Base-by-base conservation (phyloP, 2,113 vertebrate species). In the Ptychochromis oligacanthus region DNA sequence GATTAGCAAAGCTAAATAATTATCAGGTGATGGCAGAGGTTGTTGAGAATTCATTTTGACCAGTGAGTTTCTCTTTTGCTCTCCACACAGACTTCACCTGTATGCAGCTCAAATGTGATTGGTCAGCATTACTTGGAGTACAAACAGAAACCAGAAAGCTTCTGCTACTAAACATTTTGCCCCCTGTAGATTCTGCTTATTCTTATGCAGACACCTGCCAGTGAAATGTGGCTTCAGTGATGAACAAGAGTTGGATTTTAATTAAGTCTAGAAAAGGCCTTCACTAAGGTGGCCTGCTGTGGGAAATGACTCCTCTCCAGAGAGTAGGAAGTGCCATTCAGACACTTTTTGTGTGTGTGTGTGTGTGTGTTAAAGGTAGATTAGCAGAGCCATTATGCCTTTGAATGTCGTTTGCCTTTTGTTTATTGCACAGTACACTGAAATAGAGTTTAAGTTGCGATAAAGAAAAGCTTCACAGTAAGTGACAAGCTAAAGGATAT, bases 241-340 rank as follows among this genome's bases (percentile, higher is more conserved):
- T 79, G 70, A 85, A 60, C 13, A 79, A 18, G 57, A 22, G 65
- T 64, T 82, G 65, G 43, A 83, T 90, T 90, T 87, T 89, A 90
- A 86, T 88, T 89, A 91, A 92, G 74, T 77, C 80, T 65, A 59
- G 81, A 57, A 75, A 76, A 59, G 64, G 58, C 77, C 46, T 86
- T 76, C 14, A 1, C 61, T 46, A 74, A 75, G 82, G 83, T 87
- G 64, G 77, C 65, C 46, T 58, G 61, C 77, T 58, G 34, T 84
- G 80, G 81, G 87, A 90, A 81, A 40, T 58, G 22, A 59, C 28
- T 78, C 17, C 28, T 79, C 75, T 85, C 77, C 60, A 52, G 81
- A 78, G 78, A 87, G 46, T 57, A 79, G 46, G 18, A 61, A 12
- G 20, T 62, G 59, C 57, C 65, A 55, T 82, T 59, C 56, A 75